Conservation (phyloP, 2,888 invertebrate species). For the Philhelius pedissequus region DNA sequence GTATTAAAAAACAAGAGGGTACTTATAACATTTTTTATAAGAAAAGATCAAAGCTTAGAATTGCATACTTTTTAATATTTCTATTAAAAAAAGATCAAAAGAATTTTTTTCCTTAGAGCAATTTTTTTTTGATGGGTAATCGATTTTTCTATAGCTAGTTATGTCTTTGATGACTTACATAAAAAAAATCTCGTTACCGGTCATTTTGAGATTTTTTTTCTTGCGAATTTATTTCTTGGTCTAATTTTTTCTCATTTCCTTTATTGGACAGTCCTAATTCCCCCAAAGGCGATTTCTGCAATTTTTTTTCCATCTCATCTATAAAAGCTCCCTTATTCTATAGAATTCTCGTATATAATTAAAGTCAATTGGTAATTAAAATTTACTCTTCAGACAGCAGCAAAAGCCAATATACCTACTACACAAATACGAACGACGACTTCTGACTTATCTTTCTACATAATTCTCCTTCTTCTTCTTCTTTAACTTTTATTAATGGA, state of each 20-base stretch:
- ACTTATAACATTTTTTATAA: too few relatives aligned
- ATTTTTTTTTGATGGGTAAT: too few relatives aligned
- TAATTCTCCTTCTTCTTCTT: neutral
- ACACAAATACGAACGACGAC: neutral
- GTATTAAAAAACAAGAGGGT: too few relatives aligned
- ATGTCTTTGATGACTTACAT: too few relatives aligned
- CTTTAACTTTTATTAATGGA: slow-evolving; percentile 44
- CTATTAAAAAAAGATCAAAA: too few relatives aligned
- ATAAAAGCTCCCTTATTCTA: neutral
- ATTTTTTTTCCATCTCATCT: neutral
- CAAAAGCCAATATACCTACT: slow-evolving; percentile 14
- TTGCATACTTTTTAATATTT: too few relatives aligned
- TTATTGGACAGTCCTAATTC: neutral
- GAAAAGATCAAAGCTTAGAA: too few relatives aligned
- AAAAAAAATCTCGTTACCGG: too few relatives aligned
- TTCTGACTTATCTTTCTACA: neutral
- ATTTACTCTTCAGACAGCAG: slow-evolving; percentile 41
- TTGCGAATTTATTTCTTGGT: neutral
- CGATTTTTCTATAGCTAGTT: too few relatives aligned
- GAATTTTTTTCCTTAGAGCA: too few relatives aligned
- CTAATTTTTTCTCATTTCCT: neutral
- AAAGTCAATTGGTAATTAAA: slow-evolving; percentile 63
- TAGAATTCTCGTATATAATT: slow-evolving; percentile 35
- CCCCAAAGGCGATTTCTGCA: neutral
- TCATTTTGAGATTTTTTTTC: too few relatives aligned